Evolutionary conservation across 2,888 invertebrate species (phyloP).

Genomic region (Chrysina gloriosa): DNA sequence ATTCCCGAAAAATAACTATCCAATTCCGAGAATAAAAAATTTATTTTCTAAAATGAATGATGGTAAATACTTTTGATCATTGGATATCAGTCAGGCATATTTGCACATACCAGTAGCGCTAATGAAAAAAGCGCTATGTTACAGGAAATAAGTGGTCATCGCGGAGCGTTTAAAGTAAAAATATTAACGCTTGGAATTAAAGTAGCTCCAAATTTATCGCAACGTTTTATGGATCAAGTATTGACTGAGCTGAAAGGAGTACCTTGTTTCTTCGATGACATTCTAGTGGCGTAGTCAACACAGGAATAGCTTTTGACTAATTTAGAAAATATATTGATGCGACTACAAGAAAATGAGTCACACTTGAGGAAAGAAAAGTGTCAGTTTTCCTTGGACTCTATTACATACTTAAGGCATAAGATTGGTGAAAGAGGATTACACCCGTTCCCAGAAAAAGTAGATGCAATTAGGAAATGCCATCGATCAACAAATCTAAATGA

Average conservation of each 20-base stretch:
- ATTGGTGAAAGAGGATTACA: constrained; percentile 42
- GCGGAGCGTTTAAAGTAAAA: constrained; percentile 49
- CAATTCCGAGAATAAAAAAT: constrained; percentile 53
- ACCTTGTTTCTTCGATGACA: constrained; percentile 56
- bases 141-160: no score
- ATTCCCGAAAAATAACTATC: constrained; percentile 47
- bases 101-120: no score
- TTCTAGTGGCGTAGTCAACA: constrained; percentile 49
- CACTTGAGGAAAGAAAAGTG: constrained; percentile 47
- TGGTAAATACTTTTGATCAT: no score
- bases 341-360: constrained; percentile 28
- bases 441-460: constrained; percentile 36
- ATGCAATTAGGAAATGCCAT: constrained; percentile 42
- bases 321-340: constrained; percentile 43
- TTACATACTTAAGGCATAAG: constrained; percentile 47
- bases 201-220: constrained; percentile 54
- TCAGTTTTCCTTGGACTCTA: constrained; percentile 44
- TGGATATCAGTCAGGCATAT: no score
- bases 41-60: constrained; percentile 46
- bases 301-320: constrained; percentile 38
- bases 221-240: constrained; percentile 55
- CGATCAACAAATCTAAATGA: constrained; percentile 41
- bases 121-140: no score
- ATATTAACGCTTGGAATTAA: constrained; percentile 55
- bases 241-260: constrained; percentile 51